Percentiles rank a stretch among this genome's conserved stretches.
phyloP scores from a whole-genome alignment of 2,113 vertebrate species.

The Tiliqua scincoides region DNA sequence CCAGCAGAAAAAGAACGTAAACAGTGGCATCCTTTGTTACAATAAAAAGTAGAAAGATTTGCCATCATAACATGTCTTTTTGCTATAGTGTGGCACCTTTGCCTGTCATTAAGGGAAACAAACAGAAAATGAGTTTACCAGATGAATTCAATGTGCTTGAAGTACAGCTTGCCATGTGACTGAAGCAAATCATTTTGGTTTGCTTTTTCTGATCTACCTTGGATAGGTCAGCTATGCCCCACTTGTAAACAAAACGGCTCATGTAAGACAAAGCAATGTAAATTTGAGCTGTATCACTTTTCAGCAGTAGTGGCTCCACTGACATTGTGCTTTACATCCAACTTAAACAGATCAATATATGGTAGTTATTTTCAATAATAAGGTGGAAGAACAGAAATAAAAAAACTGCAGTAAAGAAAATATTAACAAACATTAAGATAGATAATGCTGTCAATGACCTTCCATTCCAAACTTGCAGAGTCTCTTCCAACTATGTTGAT shows the following conservation, averaged over 20 bases:
- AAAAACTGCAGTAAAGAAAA: neutral
- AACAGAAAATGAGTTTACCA: accelerated
- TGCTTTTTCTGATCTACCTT: neutral
- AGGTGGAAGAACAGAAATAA: neutral
- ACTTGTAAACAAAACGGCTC: neutral
- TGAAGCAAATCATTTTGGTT: neutral
- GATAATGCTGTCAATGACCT: too few species aligned
- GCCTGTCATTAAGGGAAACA: neutral
- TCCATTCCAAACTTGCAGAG: too few species aligned
- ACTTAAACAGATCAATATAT: neutral
- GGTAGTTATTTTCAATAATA: neutral
- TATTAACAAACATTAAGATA: too few species aligned
- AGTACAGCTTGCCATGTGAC: neutral
- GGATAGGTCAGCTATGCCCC: neutral
- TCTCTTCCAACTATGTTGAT: too few species aligned
- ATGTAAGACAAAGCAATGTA: neutral
- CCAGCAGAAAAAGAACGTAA: slow-evolving; percentile 11
- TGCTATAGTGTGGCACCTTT: accelerated
- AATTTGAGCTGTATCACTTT: neutral
- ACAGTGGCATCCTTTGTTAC: neutral
- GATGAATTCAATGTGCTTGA: neutral
- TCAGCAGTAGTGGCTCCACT: neutral
- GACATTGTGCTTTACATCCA: neutral
- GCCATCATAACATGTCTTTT: neutral
- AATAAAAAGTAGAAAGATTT: neutral